phyloP scores from a whole-genome alignment of 2,888 invertebrate species.

The Onchidella celtica region DNA sequence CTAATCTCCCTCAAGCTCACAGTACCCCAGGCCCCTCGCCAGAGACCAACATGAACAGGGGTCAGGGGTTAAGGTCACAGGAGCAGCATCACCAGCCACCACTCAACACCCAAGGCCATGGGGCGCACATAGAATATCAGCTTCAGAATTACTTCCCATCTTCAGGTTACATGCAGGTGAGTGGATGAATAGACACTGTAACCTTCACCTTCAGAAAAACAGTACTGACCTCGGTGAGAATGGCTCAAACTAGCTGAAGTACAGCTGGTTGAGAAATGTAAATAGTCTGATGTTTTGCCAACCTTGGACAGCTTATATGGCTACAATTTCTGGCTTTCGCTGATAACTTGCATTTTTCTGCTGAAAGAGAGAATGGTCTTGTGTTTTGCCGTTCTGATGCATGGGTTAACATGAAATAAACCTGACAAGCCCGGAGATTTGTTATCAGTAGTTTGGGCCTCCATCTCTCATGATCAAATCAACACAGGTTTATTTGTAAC shows the following conservation, averaged over 20 bases:
- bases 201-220: background rate
- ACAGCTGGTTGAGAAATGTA: background rate
- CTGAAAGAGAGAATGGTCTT: no score
- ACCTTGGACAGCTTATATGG: no score
- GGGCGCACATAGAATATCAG: conserved; percentile 51
- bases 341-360: no score
- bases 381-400: no score
- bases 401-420: no score
- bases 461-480: no score
- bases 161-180: conserved; percentile 67
- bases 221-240: background rate
- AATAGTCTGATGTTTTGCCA: no score
- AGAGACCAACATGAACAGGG: conserved; percentile 50
- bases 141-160: conserved; percentile 69
- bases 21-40: conserved; percentile 66
- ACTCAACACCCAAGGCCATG: conserved; percentile 8
- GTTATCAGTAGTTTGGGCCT: no score
- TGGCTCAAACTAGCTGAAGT: background rate
- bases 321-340: no score
- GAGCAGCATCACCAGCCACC: conserved; percentile 30
- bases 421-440: no score
- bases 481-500: no score
- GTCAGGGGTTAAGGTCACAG: conserved; percentile 12
- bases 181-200: no score
- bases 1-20: conserved; percentile 68